phyloP scores from a whole-genome alignment of 2,888 invertebrate species.

The Drosophila paranaensis region DNA sequence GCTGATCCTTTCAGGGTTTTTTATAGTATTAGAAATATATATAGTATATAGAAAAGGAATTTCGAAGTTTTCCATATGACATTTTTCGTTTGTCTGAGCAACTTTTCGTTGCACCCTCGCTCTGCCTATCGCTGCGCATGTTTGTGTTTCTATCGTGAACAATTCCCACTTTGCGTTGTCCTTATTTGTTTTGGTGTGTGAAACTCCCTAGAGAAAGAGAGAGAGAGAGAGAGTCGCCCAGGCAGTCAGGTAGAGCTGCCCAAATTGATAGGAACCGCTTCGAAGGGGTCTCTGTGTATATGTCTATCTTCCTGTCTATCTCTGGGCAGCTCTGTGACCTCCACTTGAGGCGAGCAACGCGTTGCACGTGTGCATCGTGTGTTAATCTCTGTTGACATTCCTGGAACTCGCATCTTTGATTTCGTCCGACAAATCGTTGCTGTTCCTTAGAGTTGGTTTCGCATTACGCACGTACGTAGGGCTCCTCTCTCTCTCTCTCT shows the following conservation, averaged over 20 bases:
- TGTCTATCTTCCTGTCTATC: conserved; percentile 9
- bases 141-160: conserved; percentile 41
- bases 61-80: too few relatives aligned
- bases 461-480: conserved; percentile 64
- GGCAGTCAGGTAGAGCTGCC: conserved; percentile 52
- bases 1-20: too few relatives aligned
- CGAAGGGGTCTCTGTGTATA: conserved; percentile 18
- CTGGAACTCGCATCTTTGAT: conserved; percentile 79
- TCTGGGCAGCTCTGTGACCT: conserved; percentile 21
- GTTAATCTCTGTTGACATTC: conserved; percentile 83
- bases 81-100: too few relatives aligned
- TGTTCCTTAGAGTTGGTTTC: conserved; percentile 61
- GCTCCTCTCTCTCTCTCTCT: neutral
- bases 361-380: conserved; percentile 83
- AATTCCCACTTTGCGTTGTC: conserved; percentile 59
- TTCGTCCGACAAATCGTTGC: conserved; percentile 47
- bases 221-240: conserved; percentile 4
- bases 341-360: conserved; percentile 57
- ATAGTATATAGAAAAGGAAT: too few relatives aligned
- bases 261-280: conserved; percentile 18
- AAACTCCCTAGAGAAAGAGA: conserved; percentile 28
- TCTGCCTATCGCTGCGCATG: conserved; percentile 13
- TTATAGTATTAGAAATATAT: too few relatives aligned
- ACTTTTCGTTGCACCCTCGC: conserved; percentile 24
- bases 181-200: conserved; percentile 75